Evolutionary conservation across 2,888 invertebrate species (phyloP).

Genomic region (Exocentrus adspersus): DNA sequence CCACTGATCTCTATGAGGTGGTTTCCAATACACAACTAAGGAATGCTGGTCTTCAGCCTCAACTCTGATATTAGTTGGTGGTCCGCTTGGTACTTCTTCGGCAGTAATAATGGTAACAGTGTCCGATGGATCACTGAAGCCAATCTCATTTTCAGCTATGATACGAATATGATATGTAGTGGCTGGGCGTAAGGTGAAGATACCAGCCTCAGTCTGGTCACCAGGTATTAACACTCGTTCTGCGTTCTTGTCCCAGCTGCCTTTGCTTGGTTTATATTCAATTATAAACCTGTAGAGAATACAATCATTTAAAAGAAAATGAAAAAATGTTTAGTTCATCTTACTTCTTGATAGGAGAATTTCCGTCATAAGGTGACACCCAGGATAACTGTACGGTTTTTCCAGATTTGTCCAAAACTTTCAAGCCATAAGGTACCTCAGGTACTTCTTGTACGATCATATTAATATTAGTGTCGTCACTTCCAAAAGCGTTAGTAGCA

Average conservation of each 20-base stretch:
- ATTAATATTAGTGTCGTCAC: slow-evolving; percentile 94
- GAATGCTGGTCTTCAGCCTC: slow-evolving; percentile 90
- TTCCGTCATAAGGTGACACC: slow-evolving; percentile 93
- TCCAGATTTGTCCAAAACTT: slow-evolving; percentile 89
- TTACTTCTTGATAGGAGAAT: slow-evolving; percentile 83
- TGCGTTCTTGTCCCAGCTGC: slow-evolving; percentile 84
- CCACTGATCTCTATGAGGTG: slow-evolving; percentile 89
- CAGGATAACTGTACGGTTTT: slow-evolving; percentile 90
- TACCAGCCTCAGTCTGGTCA: slow-evolving; percentile 87
- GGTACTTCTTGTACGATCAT: slow-evolving; percentile 94
- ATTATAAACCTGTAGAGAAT: slow-evolving; percentile 73
- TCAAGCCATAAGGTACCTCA: slow-evolving; percentile 89
- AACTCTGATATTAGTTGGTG: slow-evolving; percentile 84
- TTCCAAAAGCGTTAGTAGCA: slow-evolving; percentile 92
- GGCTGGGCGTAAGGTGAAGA: slow-evolving; percentile 88
- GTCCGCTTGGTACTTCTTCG: slow-evolving; percentile 83
- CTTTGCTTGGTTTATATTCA: slow-evolving; percentile 89
- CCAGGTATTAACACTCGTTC: slow-evolving; percentile 91
- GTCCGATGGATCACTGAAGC: slow-evolving; percentile 92
- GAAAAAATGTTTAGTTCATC: slow-evolving; percentile 1
- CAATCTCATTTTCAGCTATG: slow-evolving; percentile 93
- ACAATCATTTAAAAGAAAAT: background rate
- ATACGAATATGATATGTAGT: slow-evolving; percentile 94
- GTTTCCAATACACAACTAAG: slow-evolving; percentile 89
- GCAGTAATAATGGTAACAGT: slow-evolving; percentile 95